Evolutionary conservation across 2,113 vertebrate species (phyloP).

Genomic region (Hassar affinis): DNA sequence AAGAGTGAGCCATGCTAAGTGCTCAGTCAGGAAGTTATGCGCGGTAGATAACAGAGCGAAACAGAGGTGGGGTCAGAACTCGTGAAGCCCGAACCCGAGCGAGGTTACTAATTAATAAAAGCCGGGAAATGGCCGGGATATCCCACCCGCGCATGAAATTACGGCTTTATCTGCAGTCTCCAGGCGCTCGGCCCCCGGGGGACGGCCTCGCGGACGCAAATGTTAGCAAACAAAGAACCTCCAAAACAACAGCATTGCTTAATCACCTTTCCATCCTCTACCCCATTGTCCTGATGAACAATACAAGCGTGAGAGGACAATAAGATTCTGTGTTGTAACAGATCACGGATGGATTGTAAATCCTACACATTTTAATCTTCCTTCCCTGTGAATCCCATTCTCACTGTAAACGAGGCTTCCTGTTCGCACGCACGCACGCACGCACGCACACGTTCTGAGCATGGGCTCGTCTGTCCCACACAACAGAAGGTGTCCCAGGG

Average conservation of each 20-base stretch:
- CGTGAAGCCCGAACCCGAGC: slow-evolving; percentile 8
- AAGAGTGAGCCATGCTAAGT: slow-evolving; percentile 57
- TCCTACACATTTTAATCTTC: background rate
- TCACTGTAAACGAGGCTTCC: slow-evolving; percentile 26
- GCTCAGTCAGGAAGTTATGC: slow-evolving; percentile 63
- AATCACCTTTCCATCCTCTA: slow-evolving; percentile 42
- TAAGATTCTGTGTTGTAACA: background rate
- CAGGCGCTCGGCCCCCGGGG: slow-evolving; percentile 69
- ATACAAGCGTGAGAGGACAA: background rate
- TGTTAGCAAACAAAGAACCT: slow-evolving; percentile 2
- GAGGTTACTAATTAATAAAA: slow-evolving; percentile 73
- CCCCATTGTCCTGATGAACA: slow-evolving; percentile 21
- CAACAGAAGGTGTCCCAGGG: slow-evolving; percentile 77
- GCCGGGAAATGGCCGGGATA: slow-evolving; percentile 83
- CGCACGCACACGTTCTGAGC: background rate
- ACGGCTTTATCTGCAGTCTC: slow-evolving; percentile 83
- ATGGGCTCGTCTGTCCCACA: slow-evolving; percentile 56
- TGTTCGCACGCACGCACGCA: background rate
- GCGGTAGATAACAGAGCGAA: slow-evolving; percentile 53
- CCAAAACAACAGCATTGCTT: slow-evolving; percentile 3
- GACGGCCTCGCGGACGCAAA: slow-evolving; percentile 62
- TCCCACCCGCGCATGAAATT: slow-evolving; percentile 80
- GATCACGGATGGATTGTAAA: background rate
- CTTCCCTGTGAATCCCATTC: slow-evolving; percentile 17
- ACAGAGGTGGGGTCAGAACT: slow-evolving; percentile 24